Conservation (phyloP, 1,140 invertebrate species). For the Drosophila bocki region DNA sequence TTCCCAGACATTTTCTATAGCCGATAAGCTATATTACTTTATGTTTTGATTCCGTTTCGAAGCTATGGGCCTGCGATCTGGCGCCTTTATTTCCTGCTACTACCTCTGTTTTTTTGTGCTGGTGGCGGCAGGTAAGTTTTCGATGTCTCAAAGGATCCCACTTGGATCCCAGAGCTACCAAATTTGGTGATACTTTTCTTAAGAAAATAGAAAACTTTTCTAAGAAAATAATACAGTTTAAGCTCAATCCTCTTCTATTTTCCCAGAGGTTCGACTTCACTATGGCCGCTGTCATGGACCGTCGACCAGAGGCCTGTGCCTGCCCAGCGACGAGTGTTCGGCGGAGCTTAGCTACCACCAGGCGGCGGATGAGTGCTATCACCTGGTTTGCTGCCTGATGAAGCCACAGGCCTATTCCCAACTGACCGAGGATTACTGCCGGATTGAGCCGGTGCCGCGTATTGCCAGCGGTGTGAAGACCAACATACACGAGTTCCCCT, state of each 20-base stretch:
- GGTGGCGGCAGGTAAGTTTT: constrained; percentile 11
- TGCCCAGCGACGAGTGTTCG: constrained; percentile 25
- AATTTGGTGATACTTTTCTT: too few relatives aligned
- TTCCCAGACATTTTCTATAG: neutral
- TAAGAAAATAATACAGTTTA: neutral
- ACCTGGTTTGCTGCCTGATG: constrained; percentile 48
- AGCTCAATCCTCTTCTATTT: too few relatives aligned
- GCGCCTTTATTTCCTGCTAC: neutral
- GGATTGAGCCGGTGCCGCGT: constrained; percentile 11
- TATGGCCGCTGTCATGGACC: constrained; percentile 37
- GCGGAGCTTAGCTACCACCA: neutral
- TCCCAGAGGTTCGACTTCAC: constrained; percentile 35
- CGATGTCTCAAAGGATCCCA: neutral
- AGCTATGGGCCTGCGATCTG: constrained; percentile 10
- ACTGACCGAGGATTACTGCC: constrained; percentile 13
- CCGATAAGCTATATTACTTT: neutral
- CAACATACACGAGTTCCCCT: constrained; percentile 46
- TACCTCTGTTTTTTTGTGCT: neutral
- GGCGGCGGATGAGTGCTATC: neutral
- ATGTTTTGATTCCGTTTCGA: neutral
- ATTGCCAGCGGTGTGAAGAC: constrained; percentile 36
- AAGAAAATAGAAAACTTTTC: too few relatives aligned
- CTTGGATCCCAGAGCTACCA: neutral
- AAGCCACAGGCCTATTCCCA: constrained; percentile 11
- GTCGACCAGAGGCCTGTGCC: constrained; percentile 27